These are phyloP conservation scores for Epirrhoe alternata DNA, from an alignment of 2,888 invertebrate genomes.

Conservation along the genomic window DNA sequence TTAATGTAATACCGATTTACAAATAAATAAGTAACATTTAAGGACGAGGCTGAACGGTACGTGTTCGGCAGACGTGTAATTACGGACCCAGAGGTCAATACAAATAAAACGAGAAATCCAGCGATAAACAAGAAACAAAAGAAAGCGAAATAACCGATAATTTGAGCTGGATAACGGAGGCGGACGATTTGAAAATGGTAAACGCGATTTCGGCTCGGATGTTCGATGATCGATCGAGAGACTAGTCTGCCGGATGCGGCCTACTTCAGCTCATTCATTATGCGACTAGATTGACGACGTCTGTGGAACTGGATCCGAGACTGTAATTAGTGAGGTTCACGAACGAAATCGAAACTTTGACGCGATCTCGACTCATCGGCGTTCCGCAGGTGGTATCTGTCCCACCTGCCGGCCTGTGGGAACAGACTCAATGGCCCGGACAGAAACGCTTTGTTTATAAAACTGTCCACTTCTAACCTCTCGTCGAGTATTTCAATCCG, in stretches of 20 bases:
- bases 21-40: conserved; percentile 83
- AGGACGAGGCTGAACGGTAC: conserved; percentile 71
- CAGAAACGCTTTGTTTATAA: conserved; percentile 80
- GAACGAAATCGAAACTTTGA: conserved; percentile 69
- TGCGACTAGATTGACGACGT: conserved; percentile 56
- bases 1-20: conserved; percentile 81
- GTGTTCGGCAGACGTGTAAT: conserved; percentile 76
- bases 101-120: conserved; percentile 73
- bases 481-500: conserved; percentile 64
- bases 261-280: conserved; percentile 58
- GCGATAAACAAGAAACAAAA: conserved; percentile 76
- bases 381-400: conserved; percentile 57
- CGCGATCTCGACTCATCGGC: conserved; percentile 50
- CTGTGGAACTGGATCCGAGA: conserved; percentile 51
- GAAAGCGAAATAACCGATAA: conserved; percentile 81
- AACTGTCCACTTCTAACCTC: conserved; percentile 79
- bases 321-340: conserved; percentile 60
- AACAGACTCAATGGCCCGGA: conserved; percentile 75
- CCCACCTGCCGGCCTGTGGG: conserved; percentile 72
- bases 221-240: conserved; percentile 64
- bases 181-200: conserved; percentile 68
- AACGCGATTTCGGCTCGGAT: conserved; percentile 72
- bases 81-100: conserved; percentile 81
- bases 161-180: conserved; percentile 68
- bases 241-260: conserved; percentile 49